These are phyloP conservation scores for Heliocidaris tuberculata DNA, from an alignment of 35 echinoderm and acorn worm genomes.

Conservation along the genomic window DNA sequence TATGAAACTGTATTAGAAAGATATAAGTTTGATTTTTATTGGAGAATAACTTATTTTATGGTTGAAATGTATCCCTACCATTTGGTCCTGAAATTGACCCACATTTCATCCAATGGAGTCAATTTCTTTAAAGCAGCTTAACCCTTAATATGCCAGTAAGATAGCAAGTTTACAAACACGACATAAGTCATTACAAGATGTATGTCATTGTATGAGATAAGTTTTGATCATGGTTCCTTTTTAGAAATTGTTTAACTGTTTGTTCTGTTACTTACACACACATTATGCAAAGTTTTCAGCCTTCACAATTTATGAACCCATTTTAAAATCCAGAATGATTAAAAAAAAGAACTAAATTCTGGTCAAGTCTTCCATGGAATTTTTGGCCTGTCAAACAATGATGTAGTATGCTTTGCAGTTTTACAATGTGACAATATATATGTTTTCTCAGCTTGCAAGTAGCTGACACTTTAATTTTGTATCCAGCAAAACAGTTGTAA, in stretches of 20 bases:
- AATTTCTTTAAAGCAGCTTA: neutral
- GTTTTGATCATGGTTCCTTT: too few relatives aligned
- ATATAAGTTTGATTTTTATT: neutral
- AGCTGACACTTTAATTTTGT: neutral
- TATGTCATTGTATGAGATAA: too few relatives aligned
- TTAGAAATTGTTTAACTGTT: too few relatives aligned
- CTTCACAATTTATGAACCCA: too few relatives aligned
- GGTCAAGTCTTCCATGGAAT: too few relatives aligned
- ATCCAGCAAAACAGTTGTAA: neutral
- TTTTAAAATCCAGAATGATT: too few relatives aligned
- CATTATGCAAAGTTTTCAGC: too few relatives aligned
- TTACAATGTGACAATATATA: neutral
- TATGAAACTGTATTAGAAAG: neutral
- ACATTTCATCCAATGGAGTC: neutral
- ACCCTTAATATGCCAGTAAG: too few relatives aligned
- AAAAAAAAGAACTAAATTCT: too few relatives aligned
- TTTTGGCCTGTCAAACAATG: neutral
- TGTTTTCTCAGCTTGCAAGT: neutral
- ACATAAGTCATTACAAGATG: too few relatives aligned
- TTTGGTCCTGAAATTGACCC: neutral
- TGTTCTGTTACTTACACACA: too few relatives aligned
- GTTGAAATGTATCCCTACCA: neutral
- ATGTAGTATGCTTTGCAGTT: neutral
- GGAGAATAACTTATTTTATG: constrained; percentile 18
- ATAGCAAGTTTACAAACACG: too few relatives aligned